Percentiles rank a stretch among this genome's conserved stretches.
phyloP scores from a whole-genome alignment of 2,888 invertebrate genomes.

The Dasysyrphus tricinctus region DNA sequence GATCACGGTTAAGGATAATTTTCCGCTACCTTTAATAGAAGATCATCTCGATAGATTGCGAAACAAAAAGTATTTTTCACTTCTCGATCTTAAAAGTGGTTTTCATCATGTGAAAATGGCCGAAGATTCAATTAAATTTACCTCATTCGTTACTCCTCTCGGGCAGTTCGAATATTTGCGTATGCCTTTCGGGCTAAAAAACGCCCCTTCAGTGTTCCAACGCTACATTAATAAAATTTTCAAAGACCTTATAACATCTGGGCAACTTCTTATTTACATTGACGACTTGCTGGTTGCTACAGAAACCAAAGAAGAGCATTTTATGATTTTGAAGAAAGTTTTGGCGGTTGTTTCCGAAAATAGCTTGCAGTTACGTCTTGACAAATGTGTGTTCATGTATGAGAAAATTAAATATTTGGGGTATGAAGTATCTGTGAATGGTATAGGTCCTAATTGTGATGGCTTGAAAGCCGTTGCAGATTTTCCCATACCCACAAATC shows the following conservation, averaged over 20 bases:
- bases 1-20: not conserved
- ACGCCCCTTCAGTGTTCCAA: not conserved
- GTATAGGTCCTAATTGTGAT: slow-evolving; percentile 2
- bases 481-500: slow-evolving; percentile 3
- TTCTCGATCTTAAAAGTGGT: not conserved
- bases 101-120: not conserved
- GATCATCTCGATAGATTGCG: not conserved
- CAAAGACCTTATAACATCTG: not conserved
- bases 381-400: too few species aligned
- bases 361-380: too few species aligned
- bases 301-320: not conserved
- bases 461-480: not conserved
- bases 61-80: too few species aligned
- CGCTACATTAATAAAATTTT: slow-evolving; percentile 3
- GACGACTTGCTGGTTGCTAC: not conserved
- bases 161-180: not conserved
- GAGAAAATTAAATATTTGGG: not conserved
- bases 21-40: not conserved
- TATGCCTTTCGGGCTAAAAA: not conserved
- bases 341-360: not conserved
- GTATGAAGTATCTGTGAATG: not conserved
- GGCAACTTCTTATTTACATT: not conserved
- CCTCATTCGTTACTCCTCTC: not conserved
- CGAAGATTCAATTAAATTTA: not conserved
- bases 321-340: not conserved